Evolutionary conservation across 2,113 vertebrate species (phyloP).

Genomic region (Centropristis striata): DNA sequence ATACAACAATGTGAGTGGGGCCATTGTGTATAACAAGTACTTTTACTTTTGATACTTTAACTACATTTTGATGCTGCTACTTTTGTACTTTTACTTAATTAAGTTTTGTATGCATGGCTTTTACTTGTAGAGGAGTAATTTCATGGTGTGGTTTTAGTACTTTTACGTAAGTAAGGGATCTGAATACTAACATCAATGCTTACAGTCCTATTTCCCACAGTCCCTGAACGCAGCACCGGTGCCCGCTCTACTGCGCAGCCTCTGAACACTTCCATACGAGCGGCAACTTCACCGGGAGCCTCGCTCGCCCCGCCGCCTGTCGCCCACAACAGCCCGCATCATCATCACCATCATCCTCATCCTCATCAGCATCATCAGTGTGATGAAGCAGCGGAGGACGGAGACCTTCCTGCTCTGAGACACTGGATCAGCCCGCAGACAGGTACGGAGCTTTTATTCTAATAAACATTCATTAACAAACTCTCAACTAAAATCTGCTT

Average conservation of each 20-base stretch:
- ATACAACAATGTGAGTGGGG: no score
- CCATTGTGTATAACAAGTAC: no score
- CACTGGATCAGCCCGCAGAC: conserved; percentile 65
- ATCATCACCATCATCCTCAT: conserved; percentile 50
- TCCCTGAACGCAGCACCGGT: conserved; percentile 22
- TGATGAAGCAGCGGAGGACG: conserved; percentile 74
- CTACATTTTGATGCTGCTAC: no score
- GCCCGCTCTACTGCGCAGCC: conserved; percentile 61
- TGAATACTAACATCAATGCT: no score
- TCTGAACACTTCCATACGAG: conserved; percentile 48
- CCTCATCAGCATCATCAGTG: conserved; percentile 63
- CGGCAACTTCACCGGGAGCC: conserved; percentile 69
- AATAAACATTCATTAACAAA: background rate
- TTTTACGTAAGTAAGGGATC: no score
- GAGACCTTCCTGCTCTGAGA: conserved; percentile 70
- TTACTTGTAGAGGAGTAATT: no score
- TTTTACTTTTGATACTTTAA: no score
- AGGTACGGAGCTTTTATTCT: conserved; percentile 64
- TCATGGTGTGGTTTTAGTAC: no score
- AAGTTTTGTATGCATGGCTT: no score
- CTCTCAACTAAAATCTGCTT: background rate
- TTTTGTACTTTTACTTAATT: no score
- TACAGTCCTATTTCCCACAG: background rate
- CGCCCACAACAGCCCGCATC: conserved; percentile 68
- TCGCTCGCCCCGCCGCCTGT: conserved; percentile 59